Base-by-base conservation (phyloP, 2,113 vertebrate species). In the Cynocephalus volans region DNA sequence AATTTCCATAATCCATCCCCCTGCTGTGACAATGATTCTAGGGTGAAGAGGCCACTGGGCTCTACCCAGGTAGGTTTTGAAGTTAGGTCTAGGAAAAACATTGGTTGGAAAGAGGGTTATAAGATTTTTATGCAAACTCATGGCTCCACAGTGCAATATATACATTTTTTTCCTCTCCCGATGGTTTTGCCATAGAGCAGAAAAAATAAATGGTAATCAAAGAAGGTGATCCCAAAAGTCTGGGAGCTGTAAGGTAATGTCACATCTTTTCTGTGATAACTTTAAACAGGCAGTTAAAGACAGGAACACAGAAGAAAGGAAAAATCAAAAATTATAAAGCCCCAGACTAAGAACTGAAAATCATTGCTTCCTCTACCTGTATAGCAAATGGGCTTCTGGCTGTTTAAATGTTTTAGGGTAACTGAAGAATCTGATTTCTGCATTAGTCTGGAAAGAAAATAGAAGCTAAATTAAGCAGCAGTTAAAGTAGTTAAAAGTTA, bases 391-490 rank as follows among this genome's bases (percentile, higher is more conserved):
- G 9, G 62, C 19, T 83, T 84, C 52, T 67, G 50, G 18, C 10
- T 95, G 88, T 95, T 77, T 81, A 96, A 96, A 84, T 60, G 8
- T 76, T 95, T 95, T 28, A 67, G 31, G 28, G 33, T 76, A 70
- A 65, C 28, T 91, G 50, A 92, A 50, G 92, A 72, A 69, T 50
- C 3, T 28, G 41, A 81, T 72, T 85, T 96, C 33, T 92, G 60
- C 56, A 69, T 90, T 79, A 80, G 56, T n/a, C 56, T 52, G 7
- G 45, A 90, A 92, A 79, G 56, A 65, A 9, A 95, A 79, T 18
- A 31, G 67, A 77, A 50, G 67, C 56, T 90, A 88, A 90, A 90
- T 83, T 90, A 90, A 89, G 75, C 62, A 88, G 24, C 41, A 60
- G 18, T 79, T 79, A 88, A 73, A 84, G 28, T 65, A 10, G 21